Evolutionary conservation across 2,888 invertebrate genomes (phyloP), one percentile per base, ranked within the genome.

Genomic region (Chloromyia formosa): DNA sequence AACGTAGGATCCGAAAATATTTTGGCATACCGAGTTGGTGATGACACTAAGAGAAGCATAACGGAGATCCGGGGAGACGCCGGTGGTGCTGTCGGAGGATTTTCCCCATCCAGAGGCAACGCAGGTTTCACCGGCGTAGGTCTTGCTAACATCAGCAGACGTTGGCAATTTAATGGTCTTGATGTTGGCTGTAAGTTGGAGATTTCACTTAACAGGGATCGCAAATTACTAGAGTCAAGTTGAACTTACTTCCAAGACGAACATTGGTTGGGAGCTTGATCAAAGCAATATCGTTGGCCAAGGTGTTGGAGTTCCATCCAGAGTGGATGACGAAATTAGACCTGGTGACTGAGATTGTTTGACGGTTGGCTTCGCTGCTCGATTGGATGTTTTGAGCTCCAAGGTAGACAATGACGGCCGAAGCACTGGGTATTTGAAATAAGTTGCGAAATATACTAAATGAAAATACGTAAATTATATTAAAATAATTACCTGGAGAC

Each of bases 281-380:
- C 23, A 73, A 49, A 60, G 73, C 73, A 22, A 73, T 61, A 49
- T 73, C 73, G 53, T 73, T 73, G 4, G 12, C 3, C 18, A 73
- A 22, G 16, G 23, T 45, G 9, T 42, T 61, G 12, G 22, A 7
- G 23, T 49, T 61, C 73, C 73, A 73, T 45, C 60, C 49, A 10
- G 42, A 14, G 20, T 73, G 73, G 18, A 73, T 61, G 7, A 60
- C 23, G 16, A 73, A 22, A 16, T 22, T 23, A 3, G 45, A 14
- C 16, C n/a, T 49, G 9, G 9, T 22, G 10, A 60, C 73, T 1
- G n/a, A 16, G 73, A 73, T 61, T 0, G 7, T 23, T 73, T 61
- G 73, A 7, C 16, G 42, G 10, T 23, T 61, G 12, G 73, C 1
- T 73, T 60, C 61, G 53, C 14, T 20, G 10, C 7, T 4, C 3